Evolutionary conservation across 2,888 invertebrate genomes (phyloP).

Genomic region (Trisateles emortualis): DNA sequence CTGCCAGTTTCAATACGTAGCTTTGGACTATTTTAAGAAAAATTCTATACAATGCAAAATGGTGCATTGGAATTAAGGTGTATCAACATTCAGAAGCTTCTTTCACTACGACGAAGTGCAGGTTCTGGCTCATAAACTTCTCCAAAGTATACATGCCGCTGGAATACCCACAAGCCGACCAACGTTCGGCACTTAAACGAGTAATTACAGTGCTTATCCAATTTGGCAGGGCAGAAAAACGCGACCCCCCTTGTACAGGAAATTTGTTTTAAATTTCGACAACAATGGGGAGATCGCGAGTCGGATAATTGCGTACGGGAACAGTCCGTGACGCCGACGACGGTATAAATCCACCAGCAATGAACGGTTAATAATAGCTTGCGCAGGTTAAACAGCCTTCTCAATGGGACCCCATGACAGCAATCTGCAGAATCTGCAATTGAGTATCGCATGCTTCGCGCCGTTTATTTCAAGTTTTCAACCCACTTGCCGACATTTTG

Average conservation of each 20-base stretch:
- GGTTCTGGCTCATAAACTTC: conserved; percentile 72
- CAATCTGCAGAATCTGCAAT: conserved; percentile 74
- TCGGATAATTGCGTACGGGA: conserved; percentile 80
- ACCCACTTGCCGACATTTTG: conserved; percentile 39
- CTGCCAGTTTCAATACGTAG: too few species aligned
- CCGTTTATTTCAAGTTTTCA: conserved; percentile 52
- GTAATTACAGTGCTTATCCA: conserved; percentile 86
- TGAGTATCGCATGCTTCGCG: conserved; percentile 70
- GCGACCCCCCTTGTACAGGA: conserved; percentile 83
- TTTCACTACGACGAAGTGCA: conserved; percentile 45
- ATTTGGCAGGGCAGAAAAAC: conserved; percentile 84
- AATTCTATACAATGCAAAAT: conserved; percentile 8
- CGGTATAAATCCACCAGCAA: conserved; percentile 77
- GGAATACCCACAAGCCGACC: conserved; percentile 65
- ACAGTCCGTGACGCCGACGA: conserved; percentile 76
- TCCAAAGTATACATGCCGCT: conserved; percentile 63
- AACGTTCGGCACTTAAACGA: conserved; percentile 73
- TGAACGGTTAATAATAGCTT: conserved; percentile 82
- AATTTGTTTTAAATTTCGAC: conserved; percentile 87
- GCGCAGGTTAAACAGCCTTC: conserved; percentile 67
- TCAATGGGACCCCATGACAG: conserved; percentile 71
- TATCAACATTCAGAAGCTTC: conserved; percentile 52
- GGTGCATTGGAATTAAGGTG: conserved; percentile 32
- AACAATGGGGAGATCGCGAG: conserved; percentile 84
- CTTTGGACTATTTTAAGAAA: background rate